These are phyloP conservation scores for Platynereis dumerilii DNA, from an alignment of 2,888 invertebrate genomes.

Conservation along the genomic window DNA sequence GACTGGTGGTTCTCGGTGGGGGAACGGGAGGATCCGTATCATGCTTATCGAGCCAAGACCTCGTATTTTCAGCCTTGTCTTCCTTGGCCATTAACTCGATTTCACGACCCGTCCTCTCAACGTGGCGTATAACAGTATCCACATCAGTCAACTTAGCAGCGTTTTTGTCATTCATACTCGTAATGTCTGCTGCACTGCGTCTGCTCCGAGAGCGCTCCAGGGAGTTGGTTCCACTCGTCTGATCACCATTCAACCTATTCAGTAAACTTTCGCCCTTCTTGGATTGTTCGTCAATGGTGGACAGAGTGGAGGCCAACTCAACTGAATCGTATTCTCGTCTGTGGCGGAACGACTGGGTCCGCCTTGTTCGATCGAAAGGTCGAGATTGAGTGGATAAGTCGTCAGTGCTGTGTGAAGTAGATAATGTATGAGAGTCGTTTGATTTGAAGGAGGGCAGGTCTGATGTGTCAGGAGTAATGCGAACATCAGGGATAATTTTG, in stretches of 20 bases:
- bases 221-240: background rate
- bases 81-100: slow-evolving; percentile 38
- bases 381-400: too few species aligned
- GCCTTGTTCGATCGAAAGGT: too few species aligned
- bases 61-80: background rate
- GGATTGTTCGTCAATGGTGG: slow-evolving; percentile 20
- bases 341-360: slow-evolving; percentile 3
- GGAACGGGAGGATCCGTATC: slow-evolving; percentile 19
- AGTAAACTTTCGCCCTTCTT: background rate
- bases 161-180: slow-evolving; percentile 38
- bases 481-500: too few species aligned
- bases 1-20: slow-evolving; percentile 19
- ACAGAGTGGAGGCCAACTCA: slow-evolving; percentile 23
- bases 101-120: slow-evolving; percentile 51
- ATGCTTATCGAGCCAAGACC: slow-evolving; percentile 1
- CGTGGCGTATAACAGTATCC: slow-evolving; percentile 51
- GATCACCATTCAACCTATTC: background rate
- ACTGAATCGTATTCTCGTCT: slow-evolving; percentile 12
- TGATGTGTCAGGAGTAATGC: too few species aligned
- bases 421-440: too few species aligned
- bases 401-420: too few species aligned
- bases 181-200: slow-evolving; percentile 5
- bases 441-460: too few species aligned
- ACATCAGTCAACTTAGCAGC: slow-evolving; percentile 47
- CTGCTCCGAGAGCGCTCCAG: background rate